Conservation (phyloP, 2,113 vertebrate species). For the Dicentrarchus labrax region DNA sequence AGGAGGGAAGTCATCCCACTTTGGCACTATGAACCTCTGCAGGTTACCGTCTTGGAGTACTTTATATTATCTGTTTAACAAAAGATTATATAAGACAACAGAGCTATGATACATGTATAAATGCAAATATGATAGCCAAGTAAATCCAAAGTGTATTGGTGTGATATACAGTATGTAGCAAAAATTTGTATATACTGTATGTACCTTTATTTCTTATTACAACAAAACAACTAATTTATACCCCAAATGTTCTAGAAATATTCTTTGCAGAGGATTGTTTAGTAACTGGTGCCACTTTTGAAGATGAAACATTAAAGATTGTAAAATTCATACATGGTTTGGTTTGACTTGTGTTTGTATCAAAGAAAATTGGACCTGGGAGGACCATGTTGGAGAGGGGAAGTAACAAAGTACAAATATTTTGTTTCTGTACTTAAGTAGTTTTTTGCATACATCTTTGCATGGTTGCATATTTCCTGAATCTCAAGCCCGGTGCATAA, state of each 20-base stretch:
- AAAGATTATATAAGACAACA: neutral
- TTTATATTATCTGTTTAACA: neutral
- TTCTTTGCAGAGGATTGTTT: slow-evolving; percentile 64
- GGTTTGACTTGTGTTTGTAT: slow-evolving; percentile 34
- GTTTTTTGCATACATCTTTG: too few species aligned
- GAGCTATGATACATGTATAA: slow-evolving; percentile 27
- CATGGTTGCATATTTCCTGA: too few species aligned
- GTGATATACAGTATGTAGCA: slow-evolving; percentile 52
- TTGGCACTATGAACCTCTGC: slow-evolving; percentile 2
- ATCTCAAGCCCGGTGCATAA: too few species aligned
- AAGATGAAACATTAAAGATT: slow-evolving; percentile 69
- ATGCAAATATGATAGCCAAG: slow-evolving; percentile 14
- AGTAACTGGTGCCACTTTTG: slow-evolving; percentile 54
- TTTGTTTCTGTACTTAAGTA: too few species aligned
- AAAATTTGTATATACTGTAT: slow-evolving; percentile 54
- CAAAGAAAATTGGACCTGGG: slow-evolving; percentile 1
- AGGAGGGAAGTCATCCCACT: neutral
- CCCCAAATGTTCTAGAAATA: slow-evolving; percentile 43
- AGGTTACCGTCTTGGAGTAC: neutral
- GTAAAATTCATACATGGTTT: slow-evolving; percentile 19
- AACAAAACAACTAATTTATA: slow-evolving; percentile 53
- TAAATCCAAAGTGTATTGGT: slow-evolving; percentile 25
- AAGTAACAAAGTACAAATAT: too few species aligned
- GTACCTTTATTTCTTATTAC: slow-evolving; percentile 50
- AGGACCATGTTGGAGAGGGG: too few species aligned